These are phyloP conservation scores for Synanthedon andrenaeformis DNA, from an alignment of 2,888 invertebrate species.

Conservation along the genomic window DNA sequence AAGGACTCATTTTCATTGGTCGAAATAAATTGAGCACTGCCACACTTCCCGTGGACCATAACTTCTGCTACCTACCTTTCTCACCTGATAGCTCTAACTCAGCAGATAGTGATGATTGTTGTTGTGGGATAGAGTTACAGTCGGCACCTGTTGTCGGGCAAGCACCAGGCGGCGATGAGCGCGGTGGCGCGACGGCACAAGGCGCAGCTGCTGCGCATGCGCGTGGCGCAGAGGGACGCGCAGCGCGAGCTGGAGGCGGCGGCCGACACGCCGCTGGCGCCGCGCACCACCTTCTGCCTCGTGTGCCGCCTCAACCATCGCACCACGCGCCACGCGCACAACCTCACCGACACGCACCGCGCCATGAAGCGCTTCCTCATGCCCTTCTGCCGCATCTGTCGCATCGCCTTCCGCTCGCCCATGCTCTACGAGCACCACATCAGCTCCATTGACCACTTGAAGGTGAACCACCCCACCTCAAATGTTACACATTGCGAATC, in stretches of 20 bases:
- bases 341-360: constrained; percentile 82
- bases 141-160: constrained; percentile 77
- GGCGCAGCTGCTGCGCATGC: constrained; percentile 80
- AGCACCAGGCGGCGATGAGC: constrained; percentile 80
- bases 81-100: too few relatives aligned
- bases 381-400: constrained; percentile 84
- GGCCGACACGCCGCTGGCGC: constrained; percentile 71
- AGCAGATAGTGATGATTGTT: too few relatives aligned
- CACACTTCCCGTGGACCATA: too few relatives aligned
- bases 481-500: not conserved
- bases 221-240: constrained; percentile 82
- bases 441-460: constrained; percentile 83
- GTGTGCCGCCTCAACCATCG: constrained; percentile 82
- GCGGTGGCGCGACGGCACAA: constrained; percentile 81
- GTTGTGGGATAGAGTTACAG: constrained; percentile 72
- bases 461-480: constrained; percentile 57
- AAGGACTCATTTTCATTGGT: too few relatives aligned
- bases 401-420: constrained; percentile 82
- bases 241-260: constrained; percentile 83
- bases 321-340: constrained; percentile 81
- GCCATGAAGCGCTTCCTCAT: constrained; percentile 87
- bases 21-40: too few relatives aligned
- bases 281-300: constrained; percentile 77
- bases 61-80: too few relatives aligned
- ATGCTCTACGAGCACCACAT: constrained; percentile 89